A percentile compares a stretch with the other conserved stretches of the same genome.
phyloP scores from a whole-genome alignment of 2,797 vertebrate genomes.

The Pteronotus mesoamericanus region DNA sequence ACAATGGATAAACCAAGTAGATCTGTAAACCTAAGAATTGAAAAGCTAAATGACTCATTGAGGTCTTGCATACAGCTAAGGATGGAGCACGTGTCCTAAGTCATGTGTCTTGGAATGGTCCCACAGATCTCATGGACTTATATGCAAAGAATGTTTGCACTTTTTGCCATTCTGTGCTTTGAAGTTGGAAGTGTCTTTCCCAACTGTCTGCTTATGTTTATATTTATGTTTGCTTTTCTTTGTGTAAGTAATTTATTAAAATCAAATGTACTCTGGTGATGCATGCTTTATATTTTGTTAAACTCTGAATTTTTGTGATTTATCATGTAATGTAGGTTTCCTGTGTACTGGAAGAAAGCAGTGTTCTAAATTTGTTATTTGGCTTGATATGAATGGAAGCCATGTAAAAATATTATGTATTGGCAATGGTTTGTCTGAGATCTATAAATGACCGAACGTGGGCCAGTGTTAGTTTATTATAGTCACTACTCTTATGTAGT shows the following conservation, averaged over 20 bases:
- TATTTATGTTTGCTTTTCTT: conserved; percentile 17
- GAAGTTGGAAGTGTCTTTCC: background rate
- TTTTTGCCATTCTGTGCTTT: background rate
- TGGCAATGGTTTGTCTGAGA: background rate
- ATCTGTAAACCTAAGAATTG: background rate
- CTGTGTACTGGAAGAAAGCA: conserved; percentile 2
- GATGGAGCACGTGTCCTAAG: background rate
- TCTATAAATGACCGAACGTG: background rate
- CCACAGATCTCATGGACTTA: background rate
- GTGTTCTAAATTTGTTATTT: background rate
- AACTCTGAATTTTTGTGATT: conserved; percentile 40
- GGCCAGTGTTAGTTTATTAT: background rate
- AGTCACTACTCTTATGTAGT: background rate
- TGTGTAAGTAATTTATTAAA: conserved; percentile 28
- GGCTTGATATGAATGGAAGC: background rate
- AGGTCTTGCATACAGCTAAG: background rate
- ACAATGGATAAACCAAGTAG: background rate
- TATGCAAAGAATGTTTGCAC: background rate
- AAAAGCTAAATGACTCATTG: background rate
- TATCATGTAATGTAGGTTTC: conserved; percentile 22
- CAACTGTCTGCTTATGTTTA: background rate
- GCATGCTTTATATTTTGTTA: conserved; percentile 1
- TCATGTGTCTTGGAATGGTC: background rate
- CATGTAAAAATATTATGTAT: background rate
- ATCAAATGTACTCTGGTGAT: conserved; percentile 7